phyloP scores from a whole-genome alignment of 2,797 vertebrate species.

The Psittacula echo region DNA sequence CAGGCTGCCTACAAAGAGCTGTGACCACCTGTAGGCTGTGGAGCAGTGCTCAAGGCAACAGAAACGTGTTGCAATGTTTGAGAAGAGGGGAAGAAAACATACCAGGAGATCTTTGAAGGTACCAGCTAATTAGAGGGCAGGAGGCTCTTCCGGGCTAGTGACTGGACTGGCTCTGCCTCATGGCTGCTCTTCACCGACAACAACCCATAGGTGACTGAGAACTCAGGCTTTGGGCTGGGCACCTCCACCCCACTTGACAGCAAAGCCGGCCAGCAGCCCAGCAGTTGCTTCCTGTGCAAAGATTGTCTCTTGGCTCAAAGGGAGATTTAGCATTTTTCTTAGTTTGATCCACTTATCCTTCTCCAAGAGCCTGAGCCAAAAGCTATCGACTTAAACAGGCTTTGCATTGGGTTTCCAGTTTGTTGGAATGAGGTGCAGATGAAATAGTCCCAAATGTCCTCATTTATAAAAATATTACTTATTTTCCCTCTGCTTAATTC shows the following conservation, averaged over 20 bases:
- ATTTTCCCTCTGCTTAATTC: background rate
- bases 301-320: background rate
- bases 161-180: background rate
- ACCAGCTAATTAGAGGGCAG: constrained; percentile 7
- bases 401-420: background rate
- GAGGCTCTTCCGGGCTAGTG: background rate
- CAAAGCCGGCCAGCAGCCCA: background rate
- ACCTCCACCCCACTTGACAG: fast-evolving
- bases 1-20: fast-evolving
- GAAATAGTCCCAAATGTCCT: background rate
- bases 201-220: fast-evolving
- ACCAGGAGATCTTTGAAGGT: background rate
- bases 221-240: background rate
- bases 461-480: background rate
- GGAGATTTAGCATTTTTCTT: background rate
- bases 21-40: background rate
- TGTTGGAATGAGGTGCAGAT: background rate
- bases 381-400: background rate
- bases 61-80: background rate
- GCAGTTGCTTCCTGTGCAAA: fast-evolving
- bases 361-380: background rate
- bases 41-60: background rate
- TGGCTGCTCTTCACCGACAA: background rate
- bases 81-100: background rate
- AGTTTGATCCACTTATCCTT: background rate